Base-by-base conservation (phyloP, 1,140 invertebrate genomes). In the Euwallacea fornicatus region DNA sequence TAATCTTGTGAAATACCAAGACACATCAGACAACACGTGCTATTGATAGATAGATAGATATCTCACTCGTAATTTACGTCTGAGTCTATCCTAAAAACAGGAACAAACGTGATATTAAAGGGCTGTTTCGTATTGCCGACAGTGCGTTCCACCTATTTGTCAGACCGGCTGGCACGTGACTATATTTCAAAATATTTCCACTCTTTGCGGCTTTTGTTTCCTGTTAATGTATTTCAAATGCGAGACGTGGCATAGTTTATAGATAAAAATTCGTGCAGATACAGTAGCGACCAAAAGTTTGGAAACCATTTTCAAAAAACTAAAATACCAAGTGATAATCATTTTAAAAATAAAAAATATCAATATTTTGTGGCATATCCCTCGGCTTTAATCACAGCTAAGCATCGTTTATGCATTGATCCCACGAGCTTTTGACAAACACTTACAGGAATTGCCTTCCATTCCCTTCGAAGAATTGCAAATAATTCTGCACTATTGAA, bases 121-220 rank as follows among this genome's bases (percentile, higher is more conserved):
- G 43, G 7, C 42, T 69, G 33, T 69, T 69, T 69, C 21, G 67
- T 69, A 69, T 69, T 69, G 59, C 67, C 67, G 56, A 69, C 67
- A 62, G 9, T 62, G 59, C 58, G 43, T 55, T 47, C 46, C 67
- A 44, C 58, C 67, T 61, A 69, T 69, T 69, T 69, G 67, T 69
- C 58, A 69, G 67, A n/a, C 46, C 11, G 67, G 10, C 7, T 50
- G 67, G 67, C 59, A 69, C 67, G 67, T 69, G 67, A 69, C 67
- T 53, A 69, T 69, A 61, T 69, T 69, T 62, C 67, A 41, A 33
- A 54, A 69, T 69, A 69, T 61, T 44, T 53, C 43, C 42, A 9
- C n/a, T 42, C 9, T 41, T 44, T 21, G 53, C 56, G 56, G 54
- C 42, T 69, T 69, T 69, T 69, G 21, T 33, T 33, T 33, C 21